A percentile compares a stretch with the other conserved stretches of the same genome.
These are phyloP conservation scores for Procavia capensis DNA, from an alignment of 2,113 vertebrate species.

Conservation along the genomic window DNA sequence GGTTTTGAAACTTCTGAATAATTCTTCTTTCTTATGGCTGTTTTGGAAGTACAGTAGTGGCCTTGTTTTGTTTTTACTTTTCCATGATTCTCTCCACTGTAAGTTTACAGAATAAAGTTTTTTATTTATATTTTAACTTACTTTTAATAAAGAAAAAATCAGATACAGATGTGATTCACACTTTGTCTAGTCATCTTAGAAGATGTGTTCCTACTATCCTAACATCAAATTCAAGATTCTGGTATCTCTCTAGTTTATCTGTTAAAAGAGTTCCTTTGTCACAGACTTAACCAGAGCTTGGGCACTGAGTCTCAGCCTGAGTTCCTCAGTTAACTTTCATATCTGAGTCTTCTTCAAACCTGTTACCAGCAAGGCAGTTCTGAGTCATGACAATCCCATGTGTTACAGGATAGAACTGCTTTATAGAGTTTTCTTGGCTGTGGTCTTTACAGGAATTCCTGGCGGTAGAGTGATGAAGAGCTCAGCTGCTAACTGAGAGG, in stretches of 20 bases:
- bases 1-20: slow-evolving; percentile 22
- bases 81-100: not conserved
- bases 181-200: not conserved
- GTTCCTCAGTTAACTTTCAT: not conserved
- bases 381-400: no score
- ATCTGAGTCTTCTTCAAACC: not conserved
- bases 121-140: slow-evolving; percentile 8
- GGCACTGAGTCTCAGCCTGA: not conserved
- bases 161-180: not conserved
- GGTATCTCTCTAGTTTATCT: not conserved
- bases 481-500: no score
- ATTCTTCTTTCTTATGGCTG: not conserved
- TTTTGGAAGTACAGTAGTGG: not conserved
- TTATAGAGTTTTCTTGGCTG: no score
- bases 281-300: not conserved
- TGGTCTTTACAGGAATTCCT: no score
- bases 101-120: not conserved
- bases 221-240: not conserved
- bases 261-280: not conserved
- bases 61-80: not conserved
- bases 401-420: no score
- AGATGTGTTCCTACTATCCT: not conserved
- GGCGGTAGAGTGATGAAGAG: no score
- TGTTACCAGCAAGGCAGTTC: no score
- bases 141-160: slow-evolving; percentile 37